A percentile compares a stretch with the other conserved stretches of the same genome.
Conservation (phyloP, 2,888 invertebrate species). For the Carpatolechia fugitivella region DNA sequence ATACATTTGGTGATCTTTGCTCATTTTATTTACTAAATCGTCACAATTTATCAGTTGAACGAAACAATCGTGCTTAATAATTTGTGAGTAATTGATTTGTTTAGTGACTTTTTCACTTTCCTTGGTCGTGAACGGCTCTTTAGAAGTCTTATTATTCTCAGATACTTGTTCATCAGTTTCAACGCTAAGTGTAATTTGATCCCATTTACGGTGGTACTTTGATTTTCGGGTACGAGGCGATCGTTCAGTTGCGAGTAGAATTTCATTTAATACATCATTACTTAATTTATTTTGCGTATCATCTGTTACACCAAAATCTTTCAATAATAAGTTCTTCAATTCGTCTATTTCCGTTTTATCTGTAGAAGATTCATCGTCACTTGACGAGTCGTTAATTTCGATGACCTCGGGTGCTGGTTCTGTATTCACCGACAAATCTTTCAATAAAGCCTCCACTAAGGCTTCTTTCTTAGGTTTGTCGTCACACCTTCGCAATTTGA, state of each 20-base stretch:
- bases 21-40: constrained; percentile 15
- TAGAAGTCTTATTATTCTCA: not conserved
- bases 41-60: constrained; percentile 50
- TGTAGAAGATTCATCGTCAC: constrained; percentile 31
- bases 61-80: constrained; percentile 37
- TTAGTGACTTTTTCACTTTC: too few species aligned
- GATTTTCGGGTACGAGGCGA: not conserved
- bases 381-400: constrained; percentile 54
- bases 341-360: constrained; percentile 26
- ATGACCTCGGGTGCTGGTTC: constrained; percentile 29
- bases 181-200: not conserved
- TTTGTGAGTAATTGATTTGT: not conserved
- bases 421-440: not conserved
- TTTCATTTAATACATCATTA: not conserved
- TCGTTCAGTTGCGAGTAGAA: not conserved
- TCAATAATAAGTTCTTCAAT: constrained; percentile 39
- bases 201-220: not conserved
- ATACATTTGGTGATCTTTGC: not conserved
- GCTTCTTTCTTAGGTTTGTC: not conserved
- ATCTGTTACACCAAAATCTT: constrained; percentile 37
- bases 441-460: not conserved
- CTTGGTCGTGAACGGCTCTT: not conserved
- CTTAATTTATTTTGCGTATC: not conserved
- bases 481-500: constrained; percentile 36
- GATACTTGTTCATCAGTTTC: not conserved